A percentile compares a stretch with the other conserved stretches of the same genome.
phyloP scores from a whole-genome alignment of 2,113 vertebrate species.

The Ceuthmochares aereus region DNA sequence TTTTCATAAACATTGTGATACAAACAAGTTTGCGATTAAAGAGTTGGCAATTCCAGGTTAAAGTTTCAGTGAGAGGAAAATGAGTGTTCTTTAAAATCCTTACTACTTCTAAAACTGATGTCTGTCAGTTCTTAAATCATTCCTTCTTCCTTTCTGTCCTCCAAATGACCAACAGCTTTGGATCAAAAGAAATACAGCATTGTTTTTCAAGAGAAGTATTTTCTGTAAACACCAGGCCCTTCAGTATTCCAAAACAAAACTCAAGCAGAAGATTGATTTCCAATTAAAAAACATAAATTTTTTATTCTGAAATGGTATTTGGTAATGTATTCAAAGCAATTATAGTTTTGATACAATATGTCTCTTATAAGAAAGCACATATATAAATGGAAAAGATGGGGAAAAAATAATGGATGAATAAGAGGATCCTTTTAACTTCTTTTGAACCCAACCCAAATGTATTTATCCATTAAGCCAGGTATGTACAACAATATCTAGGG shows the following conservation, averaged over 20 bases:
- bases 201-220: neutral
- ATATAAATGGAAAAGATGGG: neutral
- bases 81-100: neutral
- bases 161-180: neutral
- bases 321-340: neutral
- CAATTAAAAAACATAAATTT: neutral
- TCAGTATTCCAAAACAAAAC: neutral
- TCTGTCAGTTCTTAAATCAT: neutral
- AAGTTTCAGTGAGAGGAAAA: neutral
- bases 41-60: neutral
- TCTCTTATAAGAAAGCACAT: neutral
- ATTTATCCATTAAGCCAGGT: neutral
- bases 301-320: neutral
- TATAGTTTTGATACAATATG: neutral
- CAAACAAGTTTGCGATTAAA: neutral
- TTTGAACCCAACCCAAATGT: neutral
- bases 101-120: neutral
- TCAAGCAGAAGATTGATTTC: neutral
- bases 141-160: neutral
- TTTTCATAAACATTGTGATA: neutral
- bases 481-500: neutral
- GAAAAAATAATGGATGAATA: neutral
- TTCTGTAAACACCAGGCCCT: neutral
- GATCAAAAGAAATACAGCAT: neutral
- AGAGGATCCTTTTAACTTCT: neutral